Base-by-base conservation (phyloP, 2,797 vertebrate genomes). In the Alcedo atthis region DNA sequence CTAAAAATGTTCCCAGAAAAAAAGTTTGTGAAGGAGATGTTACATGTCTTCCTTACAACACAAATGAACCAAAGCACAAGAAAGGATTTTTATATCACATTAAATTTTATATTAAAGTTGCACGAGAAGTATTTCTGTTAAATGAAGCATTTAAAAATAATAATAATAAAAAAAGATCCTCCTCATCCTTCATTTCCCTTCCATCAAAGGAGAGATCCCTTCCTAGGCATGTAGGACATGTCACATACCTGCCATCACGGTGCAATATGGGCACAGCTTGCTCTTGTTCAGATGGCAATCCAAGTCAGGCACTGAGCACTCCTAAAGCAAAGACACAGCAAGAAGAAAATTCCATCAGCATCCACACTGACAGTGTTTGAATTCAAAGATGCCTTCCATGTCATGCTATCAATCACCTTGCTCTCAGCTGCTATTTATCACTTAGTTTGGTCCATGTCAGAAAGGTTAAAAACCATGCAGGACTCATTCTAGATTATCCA, bases 41-140 rank as follows among this genome's bases (percentile, higher is more conserved):
- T 93, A 76, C 79, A 45, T 55, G 19, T 82, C 63, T 78, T 85
- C 73, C 63, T 89, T 64, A 90, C 32, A 73, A 62, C 25, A 70
- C 59, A 94, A 92, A 92, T 81, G 11, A 95, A 90, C 37, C 0
- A 1, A 92, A 76, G 55, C 58, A 67, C 67, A 86, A 85, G 57
- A 87, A 42, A 90, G 45, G 68, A 55, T 48, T 83, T 59, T 63
- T 89, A 48, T 75, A 88, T 84, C 83, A 75, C 37, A 51, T 54
- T 87, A 58, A 24, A 35, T 84, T 81, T 93, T 66, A 40, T 61
- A 77, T 85, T 54, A 91, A 93, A 33, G 30, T 9, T 76, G 21
- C 32, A 78, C 48, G 20, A 24, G 12, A 93, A 91, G 69, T 43
- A 88, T 45, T 92, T 73, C 51, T 73, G 59, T 69, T 88, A 91